These are phyloP conservation scores for Leucoraja ocellata DNA, from an alignment of 2,797 vertebrate species.

Conservation along the genomic window DNA sequence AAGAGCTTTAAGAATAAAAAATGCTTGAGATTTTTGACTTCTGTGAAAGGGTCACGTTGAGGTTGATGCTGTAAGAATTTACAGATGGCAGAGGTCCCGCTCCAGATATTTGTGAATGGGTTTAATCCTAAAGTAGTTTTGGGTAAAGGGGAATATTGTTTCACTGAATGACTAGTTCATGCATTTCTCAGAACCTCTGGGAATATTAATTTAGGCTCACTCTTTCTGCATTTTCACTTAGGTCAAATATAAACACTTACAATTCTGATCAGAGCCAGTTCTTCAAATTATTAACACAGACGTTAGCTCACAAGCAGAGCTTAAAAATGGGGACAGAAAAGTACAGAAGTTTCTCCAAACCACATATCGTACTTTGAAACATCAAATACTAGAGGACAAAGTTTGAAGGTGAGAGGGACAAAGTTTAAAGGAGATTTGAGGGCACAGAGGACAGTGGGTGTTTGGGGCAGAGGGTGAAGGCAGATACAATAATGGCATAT, in stretches of 20 bases:
- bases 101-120: not conserved
- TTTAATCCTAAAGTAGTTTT: not conserved
- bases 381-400: too few species aligned
- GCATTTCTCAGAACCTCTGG: not conserved
- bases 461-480: too few species aligned
- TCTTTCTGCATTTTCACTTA: slow-evolving; percentile 6
- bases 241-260: not conserved
- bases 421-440: too few species aligned
- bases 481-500: too few species aligned
- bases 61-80: not conserved
- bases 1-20: not conserved
- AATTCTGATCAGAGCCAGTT: not conserved
- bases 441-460: too few species aligned
- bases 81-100: not conserved
- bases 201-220: not conserved
- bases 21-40: slow-evolving; percentile 5
- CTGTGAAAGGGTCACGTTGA: not conserved
- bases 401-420: too few species aligned
- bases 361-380: too few species aligned
- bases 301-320: not conserved
- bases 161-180: not conserved
- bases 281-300: not conserved
- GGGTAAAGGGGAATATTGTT: not conserved
- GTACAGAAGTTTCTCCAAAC: not conserved
- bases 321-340: not conserved